Conservation (phyloP, 2,888 invertebrate genomes). For the Rhogogaster chlorosoma region DNA sequence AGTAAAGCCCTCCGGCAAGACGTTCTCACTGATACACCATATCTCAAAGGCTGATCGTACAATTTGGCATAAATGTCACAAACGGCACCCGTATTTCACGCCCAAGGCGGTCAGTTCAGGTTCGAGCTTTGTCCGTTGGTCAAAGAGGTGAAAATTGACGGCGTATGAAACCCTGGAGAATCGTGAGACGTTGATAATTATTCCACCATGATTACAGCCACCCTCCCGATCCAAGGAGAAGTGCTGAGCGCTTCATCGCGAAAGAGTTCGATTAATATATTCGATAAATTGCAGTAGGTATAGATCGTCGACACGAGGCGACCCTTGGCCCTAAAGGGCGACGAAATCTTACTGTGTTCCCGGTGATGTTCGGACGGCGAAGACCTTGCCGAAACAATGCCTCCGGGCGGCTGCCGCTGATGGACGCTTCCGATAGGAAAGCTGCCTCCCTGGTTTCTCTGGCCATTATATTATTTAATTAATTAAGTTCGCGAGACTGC, state of each 20-base stretch:
- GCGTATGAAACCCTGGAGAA: background rate
- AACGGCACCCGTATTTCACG: background rate
- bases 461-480: slow-evolving; percentile 75
- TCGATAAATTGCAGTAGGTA: background rate
- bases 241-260: background rate
- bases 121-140: background rate
- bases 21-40: background rate
- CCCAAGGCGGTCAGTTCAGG: background rate
- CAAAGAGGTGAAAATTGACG: background rate
- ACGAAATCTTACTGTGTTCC: slow-evolving; percentile 65
- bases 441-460: slow-evolving; percentile 65
- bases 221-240: background rate
- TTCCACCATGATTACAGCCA: background rate
- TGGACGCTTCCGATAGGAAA: slow-evolving; percentile 74
- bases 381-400: slow-evolving; percentile 69
- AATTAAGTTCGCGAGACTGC: slow-evolving; percentile 72
- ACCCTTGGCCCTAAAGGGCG: slow-evolving; percentile 55
- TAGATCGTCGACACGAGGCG: background rate
- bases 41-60: background rate
- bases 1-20: background rate
- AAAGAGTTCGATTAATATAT: background rate
- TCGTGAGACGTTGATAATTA: background rate
- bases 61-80: background rate
- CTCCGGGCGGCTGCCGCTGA: slow-evolving; percentile 72
- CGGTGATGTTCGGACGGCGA: slow-evolving; percentile 67